Percentiles rank a stretch among this genome's conserved stretches.
phyloP scores from a whole-genome alignment of 2,113 vertebrate species.

The Oophaga pumilio region DNA sequence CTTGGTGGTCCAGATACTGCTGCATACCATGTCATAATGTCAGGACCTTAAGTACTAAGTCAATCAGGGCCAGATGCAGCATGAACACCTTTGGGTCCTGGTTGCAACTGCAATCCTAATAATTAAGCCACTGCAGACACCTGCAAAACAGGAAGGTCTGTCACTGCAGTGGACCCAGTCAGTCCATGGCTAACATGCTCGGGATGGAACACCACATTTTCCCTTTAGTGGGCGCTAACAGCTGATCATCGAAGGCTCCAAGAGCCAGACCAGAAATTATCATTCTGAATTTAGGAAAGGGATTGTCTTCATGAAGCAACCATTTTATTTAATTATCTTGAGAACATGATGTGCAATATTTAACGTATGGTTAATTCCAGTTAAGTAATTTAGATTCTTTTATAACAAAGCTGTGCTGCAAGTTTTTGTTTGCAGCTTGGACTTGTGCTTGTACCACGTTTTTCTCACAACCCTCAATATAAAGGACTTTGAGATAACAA shows the following conservation, averaged over 20 bases:
- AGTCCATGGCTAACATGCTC: too few species aligned
- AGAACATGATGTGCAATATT: not conserved
- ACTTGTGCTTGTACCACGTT: not conserved
- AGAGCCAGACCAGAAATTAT: not conserved
- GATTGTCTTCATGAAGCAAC: not conserved
- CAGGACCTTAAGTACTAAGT: too few species aligned
- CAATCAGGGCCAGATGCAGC: too few species aligned
- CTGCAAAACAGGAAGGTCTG: too few species aligned
- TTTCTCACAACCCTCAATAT: not conserved
- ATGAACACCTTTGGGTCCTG: too few species aligned
- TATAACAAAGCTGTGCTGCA: too few species aligned
- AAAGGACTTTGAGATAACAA: not conserved
- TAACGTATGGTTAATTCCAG: not conserved
- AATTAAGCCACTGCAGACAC: too few species aligned
- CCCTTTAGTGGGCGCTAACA: not conserved
- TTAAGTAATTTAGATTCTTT: not conserved
- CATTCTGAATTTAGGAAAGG: not conserved
- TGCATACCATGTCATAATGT: too few species aligned
- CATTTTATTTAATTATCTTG: not conserved
- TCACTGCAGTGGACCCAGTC: too few species aligned
- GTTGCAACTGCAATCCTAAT: too few species aligned
- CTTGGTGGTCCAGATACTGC: too few species aligned
- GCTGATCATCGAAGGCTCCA: not conserved
- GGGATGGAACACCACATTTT: not conserved
- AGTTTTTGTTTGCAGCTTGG: not conserved